Evolutionary conservation across 2,797 vertebrate genomes (phyloP).

Genomic region (Poecilia gillii): DNA sequence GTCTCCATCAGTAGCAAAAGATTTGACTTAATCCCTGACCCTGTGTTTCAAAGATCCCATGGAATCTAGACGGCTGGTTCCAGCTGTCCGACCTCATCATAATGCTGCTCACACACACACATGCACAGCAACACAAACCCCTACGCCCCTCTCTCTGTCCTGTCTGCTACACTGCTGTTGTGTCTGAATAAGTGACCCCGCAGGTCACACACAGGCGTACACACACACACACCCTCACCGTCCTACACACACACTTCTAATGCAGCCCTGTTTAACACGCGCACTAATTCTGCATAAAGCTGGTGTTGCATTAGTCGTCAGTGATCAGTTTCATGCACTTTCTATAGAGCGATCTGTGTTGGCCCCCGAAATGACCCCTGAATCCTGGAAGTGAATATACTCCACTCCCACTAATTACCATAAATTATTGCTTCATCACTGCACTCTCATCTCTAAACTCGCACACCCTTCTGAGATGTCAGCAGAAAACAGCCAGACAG

Average conservation of each 20-base stretch:
- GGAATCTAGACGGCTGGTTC: slow-evolving; percentile 71
- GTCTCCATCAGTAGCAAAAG: slow-evolving; percentile 68
- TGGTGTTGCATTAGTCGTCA: slow-evolving; percentile 61
- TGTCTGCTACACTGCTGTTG: slow-evolving; percentile 80
- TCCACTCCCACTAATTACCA: slow-evolving; percentile 62
- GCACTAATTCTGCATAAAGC: slow-evolving; percentile 35
- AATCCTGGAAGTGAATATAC: slow-evolving; percentile 43
- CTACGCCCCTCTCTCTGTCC: slow-evolving; percentile 37
- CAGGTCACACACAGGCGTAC: slow-evolving; percentile 64
- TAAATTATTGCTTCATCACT: slow-evolving; percentile 48
- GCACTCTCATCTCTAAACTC: slow-evolving; percentile 25
- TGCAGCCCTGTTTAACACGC: slow-evolving; percentile 28
- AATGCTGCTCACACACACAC: slow-evolving; percentile 65
- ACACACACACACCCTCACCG: slow-evolving; percentile 62
- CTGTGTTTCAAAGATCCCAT: slow-evolving; percentile 65
- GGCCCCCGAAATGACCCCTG: slow-evolving; percentile 26
- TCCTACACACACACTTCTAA: slow-evolving; percentile 49
- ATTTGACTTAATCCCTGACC: slow-evolving; percentile 71
- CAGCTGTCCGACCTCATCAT: slow-evolving; percentile 78
- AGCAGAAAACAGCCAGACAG: slow-evolving; percentile 14
- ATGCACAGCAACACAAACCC: slow-evolving; percentile 28
- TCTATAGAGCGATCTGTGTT: slow-evolving; percentile 44
- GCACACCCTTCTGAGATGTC: slow-evolving; percentile 40
- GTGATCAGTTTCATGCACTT: slow-evolving; percentile 55
- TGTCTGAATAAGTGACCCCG: slow-evolving; percentile 77